Base-by-base conservation (phyloP, 1,140 invertebrate species). In the Drosophila ironensis region DNA sequence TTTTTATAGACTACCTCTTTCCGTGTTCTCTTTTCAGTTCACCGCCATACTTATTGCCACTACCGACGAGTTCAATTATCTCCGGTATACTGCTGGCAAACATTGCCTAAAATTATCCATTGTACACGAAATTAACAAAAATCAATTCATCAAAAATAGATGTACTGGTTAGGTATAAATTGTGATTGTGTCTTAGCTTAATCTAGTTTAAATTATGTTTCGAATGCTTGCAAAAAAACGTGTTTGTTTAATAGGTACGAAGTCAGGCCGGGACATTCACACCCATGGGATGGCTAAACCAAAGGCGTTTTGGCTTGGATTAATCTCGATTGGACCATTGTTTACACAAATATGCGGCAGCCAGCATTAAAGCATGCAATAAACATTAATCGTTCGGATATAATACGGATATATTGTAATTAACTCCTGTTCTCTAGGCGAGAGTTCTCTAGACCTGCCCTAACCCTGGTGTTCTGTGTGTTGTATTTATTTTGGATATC, bases 1-100 rank as follows among this genome's bases (percentile, higher is more conserved):
- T 86, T 50, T n/a, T 81, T 69, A 80, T 88, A 89, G 84, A 78
- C 92, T 97, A 98, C 97, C 96, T 98, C 95, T 98, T 98, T 94
- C 97, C 97, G 91, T 98, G 96, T 94, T 98, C 97, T 92, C 96
- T 94, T 94, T 97, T 98, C 94, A 97, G 97, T 93, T 97, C 95
- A 91, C 97, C 97, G 93, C 96, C 96, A 94, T 98, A 98, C 93
- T 98, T 98, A 93, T 96, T 97, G 92, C 97, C 96, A 95, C 95
- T 97, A 93, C 97, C 97, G 94, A 98, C 96, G 93, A 98, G 95
- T 93, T 98, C 97, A 94, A 98, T 97, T 93, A 98, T 98, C 94
- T 98, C 97, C 91, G 97, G 97, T 93, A 98, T 98, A 94, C 96
- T 98, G 96, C 97, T 98, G 93, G 97, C 96, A 95, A 97, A 97